Evolutionary conservation across 1,140 invertebrate species (phyloP), one percentile per base, ranked within the genome.

Genomic region (Paramacrobiotus metropolitanus): DNA sequence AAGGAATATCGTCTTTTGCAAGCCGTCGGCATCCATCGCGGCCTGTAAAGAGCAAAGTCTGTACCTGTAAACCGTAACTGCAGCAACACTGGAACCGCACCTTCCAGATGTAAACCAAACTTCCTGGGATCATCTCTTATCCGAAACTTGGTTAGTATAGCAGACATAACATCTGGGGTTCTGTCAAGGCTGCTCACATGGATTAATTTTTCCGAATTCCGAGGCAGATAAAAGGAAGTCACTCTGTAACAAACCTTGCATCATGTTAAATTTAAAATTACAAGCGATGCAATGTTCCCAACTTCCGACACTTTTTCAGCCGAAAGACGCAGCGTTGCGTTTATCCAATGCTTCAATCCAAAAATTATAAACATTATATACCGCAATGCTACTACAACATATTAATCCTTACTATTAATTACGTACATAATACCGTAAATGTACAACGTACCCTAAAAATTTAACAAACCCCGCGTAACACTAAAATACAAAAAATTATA

Each of bases 131-230:
- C 48, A 24, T 55, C 48, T 4, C 48, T 15, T 4, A 55, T 28
- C 15, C 48, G 48, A 24, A 55, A 55, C 24, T 55, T 55, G 48
- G 48, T 55, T 4, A 55, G 48, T 20, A 55, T 55, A 28, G 48
- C 48, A 4, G 15, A 15, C 4, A 55, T 55, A 15, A 55, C 48
- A 9, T 55, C 15, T 24, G 48, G 4, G 24, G 48, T 55, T 20
- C 28, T 24, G 24, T 55, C 24, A 4, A 20, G 48, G 24, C 48
- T 55, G 15, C 48, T 28, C 15, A 55, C 24, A 55, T 55, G 48
- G 15, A 55, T 55, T 15, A 55, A 24, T 24, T 55, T 55, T 24
- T 55, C 48, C 24, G 48, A 15, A 24, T 55, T 55, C 15, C 48
- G 48, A 4, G 48, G 48, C 15, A 55, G 24, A 24, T 55, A 55